Evolutionary conservation across 64 coral and sea anemone species (phyloP), one percentile per base, ranked within the genome.

Genomic region (Catalaphyllia jardinei): DNA sequence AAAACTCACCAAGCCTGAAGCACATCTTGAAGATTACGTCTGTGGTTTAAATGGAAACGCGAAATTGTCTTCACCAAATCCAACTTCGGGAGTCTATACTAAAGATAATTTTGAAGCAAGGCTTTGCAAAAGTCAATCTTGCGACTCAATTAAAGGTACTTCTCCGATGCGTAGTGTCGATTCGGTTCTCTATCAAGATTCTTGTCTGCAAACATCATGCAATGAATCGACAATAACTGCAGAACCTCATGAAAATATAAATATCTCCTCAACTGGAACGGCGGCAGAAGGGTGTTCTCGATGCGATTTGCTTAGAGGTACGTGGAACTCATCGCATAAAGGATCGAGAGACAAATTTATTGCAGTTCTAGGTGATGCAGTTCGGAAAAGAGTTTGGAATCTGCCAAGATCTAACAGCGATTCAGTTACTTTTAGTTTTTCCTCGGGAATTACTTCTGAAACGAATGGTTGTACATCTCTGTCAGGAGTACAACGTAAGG

Each of bases 341-440:
- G 79, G 78, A 62, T 73, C 79, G 52, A 60, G 69, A 60, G 71
- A 93, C 10, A 65, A 49, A 8, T 89, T 96, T 52, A 72, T 93
- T 35, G 29, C 60, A 10, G 73, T 95, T 88, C 88, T 99, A 3
- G 88, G 87, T 67, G 84, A 95, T 88, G 91, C 97, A 73, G 86
- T 99, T 50, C 88, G 79, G 61, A 99, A 95, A 85, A 49, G 97
- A 67, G 91, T 95, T 42, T 91, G 76, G n/a, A 95, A 90, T 64
- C 81, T 99, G 39, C 88, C 97, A 88, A 95, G 91, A 91, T 60
- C 24, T 28, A 24, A 71, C 11, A 52, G 62, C 19, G 16, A 67
- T 31, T 83, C 31, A 19, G 42, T 57, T 20, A 35, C 14, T 54
- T 52, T 39, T 14, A 51, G 10, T 57, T 31, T 54, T 25, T 69